Conservation (phyloP, 2,888 invertebrate species). For the Dysmachus trigonus region DNA sequence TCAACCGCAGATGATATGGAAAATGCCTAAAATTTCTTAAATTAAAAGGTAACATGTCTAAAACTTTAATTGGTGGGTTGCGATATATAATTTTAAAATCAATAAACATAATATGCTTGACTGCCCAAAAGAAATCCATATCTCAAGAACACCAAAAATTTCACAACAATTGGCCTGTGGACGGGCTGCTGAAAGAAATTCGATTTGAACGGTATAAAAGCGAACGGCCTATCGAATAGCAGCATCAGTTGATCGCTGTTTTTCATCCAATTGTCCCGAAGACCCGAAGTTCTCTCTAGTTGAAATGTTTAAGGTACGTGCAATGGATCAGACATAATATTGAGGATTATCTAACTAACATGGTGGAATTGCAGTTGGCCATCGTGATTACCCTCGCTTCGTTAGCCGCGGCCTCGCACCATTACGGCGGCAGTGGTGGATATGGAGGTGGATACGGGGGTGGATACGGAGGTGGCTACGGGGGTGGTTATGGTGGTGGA, state of each 20-base stretch:
- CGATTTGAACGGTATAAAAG: slow-evolving; percentile 33
- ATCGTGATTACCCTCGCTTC: slow-evolving; percentile 11
- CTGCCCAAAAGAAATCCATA: slow-evolving; percentile 45
- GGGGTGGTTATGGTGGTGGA: slow-evolving; percentile 20
- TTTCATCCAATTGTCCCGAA: slow-evolving; percentile 20
- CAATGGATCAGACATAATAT: not conserved
- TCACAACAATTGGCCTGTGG: slow-evolving; percentile 18
- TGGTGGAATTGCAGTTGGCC: not conserved
- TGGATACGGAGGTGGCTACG: not conserved
- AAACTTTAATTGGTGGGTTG: too few relatives aligned
- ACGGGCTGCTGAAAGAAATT: not conserved
- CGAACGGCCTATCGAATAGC: not conserved
- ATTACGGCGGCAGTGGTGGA: slow-evolving; percentile 14
- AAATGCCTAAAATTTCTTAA: too few relatives aligned
- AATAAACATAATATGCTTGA: slow-evolving; percentile 26
- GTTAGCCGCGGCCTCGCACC: slow-evolving; percentile 23
- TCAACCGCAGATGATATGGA: too few relatives aligned
- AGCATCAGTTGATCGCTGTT: slow-evolving; percentile 28
- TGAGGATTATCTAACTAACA: not conserved
- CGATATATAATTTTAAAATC: too few relatives aligned
- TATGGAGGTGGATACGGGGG: slow-evolving; percentile 6
- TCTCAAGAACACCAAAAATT: slow-evolving; percentile 46
- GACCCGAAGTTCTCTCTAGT: not conserved
- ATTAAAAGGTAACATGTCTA: too few relatives aligned
- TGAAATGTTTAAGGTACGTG: slow-evolving; percentile 24